These are phyloP conservation scores for Micromesistius poutassou DNA, from an alignment of 2,797 vertebrate species.

Conservation along the genomic window DNA sequence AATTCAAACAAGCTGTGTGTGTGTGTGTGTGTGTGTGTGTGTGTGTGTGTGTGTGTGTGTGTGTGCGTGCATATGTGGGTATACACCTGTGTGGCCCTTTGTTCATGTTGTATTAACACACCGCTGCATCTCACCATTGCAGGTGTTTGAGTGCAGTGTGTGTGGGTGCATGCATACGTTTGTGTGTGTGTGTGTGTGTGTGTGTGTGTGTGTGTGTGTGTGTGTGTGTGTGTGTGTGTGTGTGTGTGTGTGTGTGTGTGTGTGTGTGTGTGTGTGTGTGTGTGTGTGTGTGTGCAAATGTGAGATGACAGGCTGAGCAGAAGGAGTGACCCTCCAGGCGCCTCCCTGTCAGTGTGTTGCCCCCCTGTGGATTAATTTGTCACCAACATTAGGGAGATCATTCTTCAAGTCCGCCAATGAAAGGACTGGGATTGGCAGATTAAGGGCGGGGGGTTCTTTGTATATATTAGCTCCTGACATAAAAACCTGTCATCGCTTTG, in stretches of 20 bases:
- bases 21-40: no score
- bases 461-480: conserved; percentile 69
- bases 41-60: no score
- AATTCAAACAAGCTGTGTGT: no score
- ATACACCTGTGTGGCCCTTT: no score
- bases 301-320: conserved; percentile 75
- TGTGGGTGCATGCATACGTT: neutral
- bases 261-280: neutral
- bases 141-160: no score
- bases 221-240: conserved; percentile 30
- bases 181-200: conserved; percentile 19
- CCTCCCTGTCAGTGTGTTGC: conserved; percentile 76
- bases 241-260: no score
- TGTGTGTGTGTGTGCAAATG: conserved; percentile 52
- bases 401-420: conserved; percentile 76
- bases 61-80: no score
- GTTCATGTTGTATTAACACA: no score
- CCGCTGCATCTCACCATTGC: no score
- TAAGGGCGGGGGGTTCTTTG: conserved; percentile 75
- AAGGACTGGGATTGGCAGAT: conserved; percentile 75
- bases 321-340: conserved; percentile 76
- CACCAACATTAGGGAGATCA: conserved; percentile 81
- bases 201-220: no score
- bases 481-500: conserved; percentile 58
- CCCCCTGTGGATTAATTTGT: conserved; percentile 82